Base-by-base conservation (phyloP, 2,113 vertebrate species). In the Sylvietta virens region DNA sequence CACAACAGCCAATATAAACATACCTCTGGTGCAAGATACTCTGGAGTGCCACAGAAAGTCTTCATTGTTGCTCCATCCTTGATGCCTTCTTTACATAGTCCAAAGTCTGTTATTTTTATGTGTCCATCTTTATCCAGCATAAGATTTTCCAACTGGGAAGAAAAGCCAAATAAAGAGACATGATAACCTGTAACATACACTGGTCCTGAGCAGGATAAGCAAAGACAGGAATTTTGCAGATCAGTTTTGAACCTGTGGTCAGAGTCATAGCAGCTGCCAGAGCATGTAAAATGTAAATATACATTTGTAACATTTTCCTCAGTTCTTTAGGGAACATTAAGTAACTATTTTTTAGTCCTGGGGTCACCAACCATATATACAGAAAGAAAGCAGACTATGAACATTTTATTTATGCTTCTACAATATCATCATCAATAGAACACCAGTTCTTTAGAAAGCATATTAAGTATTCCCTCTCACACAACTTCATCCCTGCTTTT, bases 111-210 rank as follows among this genome's bases (percentile, higher is more conserved):
- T 96, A 99, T 99, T 97, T 99, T 99, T 97, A 99, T 98, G 97
- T 99, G 99, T 45, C 99, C 99, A 9, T 99, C 99, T 97, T 99
- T 99, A 97, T 99, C 99, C 96, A 99, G 98, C 99, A 99, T 99
- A 76, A 99, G 98, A 97, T 99, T 99, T 98, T 99, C 99, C 98
- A 99, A 88, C 99, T 99, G 85, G 11, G 76, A 96, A 81, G 51
- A 93, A 86, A 92, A 92, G 53, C 11, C 90, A 92, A 57, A 81
- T 28, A 8, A 82, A 44, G 80, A 88, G 84, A 50, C 13, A 44
- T 44, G 51, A 85, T 45, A 70, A 65, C 3, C 5, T 39, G 10
- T 13, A 62, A 70, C 39, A 39, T 8, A n/a, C 33, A 30, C 5
- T 26, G 35, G 42, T 83, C 27, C 15, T 11, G 5, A 90, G 67